Conservation (phyloP, 30 jellyfish, hydroid and myxozoan genomes). For the Hydractinia symbiolongicarpus region DNA sequence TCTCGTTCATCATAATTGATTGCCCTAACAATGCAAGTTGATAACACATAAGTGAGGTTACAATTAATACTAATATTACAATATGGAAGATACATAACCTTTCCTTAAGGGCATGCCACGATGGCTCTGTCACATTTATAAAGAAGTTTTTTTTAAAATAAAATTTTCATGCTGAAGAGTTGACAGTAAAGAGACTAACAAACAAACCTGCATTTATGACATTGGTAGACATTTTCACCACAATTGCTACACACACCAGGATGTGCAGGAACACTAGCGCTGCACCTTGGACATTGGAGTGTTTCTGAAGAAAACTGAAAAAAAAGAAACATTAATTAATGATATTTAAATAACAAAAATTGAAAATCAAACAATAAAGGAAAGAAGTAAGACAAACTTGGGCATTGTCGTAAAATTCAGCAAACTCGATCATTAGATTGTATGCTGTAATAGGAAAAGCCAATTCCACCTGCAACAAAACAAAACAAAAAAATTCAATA, state of each 20-base stretch:
- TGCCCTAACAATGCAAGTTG: slow-evolving; percentile 43
- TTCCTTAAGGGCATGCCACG: too few relatives aligned
- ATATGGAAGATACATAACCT: too few relatives aligned
- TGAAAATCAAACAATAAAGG: not conserved
- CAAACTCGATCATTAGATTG: slow-evolving; percentile 86
- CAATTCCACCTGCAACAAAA: slow-evolving; percentile 62
- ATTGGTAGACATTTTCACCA: slow-evolving; percentile 92
- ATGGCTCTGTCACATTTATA: not conserved
- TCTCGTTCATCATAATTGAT: slow-evolving; percentile 92
- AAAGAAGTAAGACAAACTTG: slow-evolving; percentile 32
- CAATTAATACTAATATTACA: too few relatives aligned
- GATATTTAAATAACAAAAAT: not conserved
- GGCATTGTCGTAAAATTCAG: slow-evolving; percentile 80
- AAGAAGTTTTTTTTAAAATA: not conserved
- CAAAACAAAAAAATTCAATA: not conserved
- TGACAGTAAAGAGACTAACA: not conserved
- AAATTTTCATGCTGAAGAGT: not conserved
- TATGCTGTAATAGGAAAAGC: slow-evolving; percentile 89
- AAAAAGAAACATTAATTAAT: not conserved
- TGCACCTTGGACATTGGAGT: slow-evolving; percentile 94
- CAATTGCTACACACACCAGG: slow-evolving; percentile 95
- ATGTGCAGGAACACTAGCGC: slow-evolving; percentile 94
- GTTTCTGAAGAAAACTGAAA: slow-evolving; percentile 78
- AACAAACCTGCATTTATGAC: slow-evolving; percentile 89
- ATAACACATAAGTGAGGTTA: not conserved